Base-by-base conservation (phyloP, 2,113 vertebrate genomes). In the Collichthys lucidus region DNA sequence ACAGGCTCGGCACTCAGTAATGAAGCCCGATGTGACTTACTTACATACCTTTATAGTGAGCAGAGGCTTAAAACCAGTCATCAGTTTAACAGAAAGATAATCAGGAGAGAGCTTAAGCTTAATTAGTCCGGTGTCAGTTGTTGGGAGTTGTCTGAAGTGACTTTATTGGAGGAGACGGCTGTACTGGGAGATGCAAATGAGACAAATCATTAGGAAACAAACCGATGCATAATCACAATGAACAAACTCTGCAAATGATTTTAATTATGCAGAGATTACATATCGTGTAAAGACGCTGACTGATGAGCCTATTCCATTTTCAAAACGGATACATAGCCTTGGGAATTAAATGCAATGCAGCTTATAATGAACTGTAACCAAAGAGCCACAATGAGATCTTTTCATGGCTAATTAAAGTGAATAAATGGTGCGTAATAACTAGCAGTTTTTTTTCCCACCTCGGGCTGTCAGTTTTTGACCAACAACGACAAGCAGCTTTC, bases 361-460 rank as follows among this genome's bases (percentile, higher is more conserved):
- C 78, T 73, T 83, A 50, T 83, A 60, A 82, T 83, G 59, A 81
- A 74, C 61, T 84, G 67, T 70, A 87, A 82, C 76, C 56, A 66
- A 79, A 75, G 29, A 61, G 44, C 76, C 73, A 16, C 87, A 88
- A 89, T 87, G 72, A 85, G 61, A 46, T 83, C 24, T 40, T 90
- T 78, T 87, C 63, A 84, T 79, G 86, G 84, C 72, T 87, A 89
- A 88, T 89, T 90, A 88, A 75, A 76, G 64, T 74, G 76, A 65
- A 72, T 22, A 74, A 71, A 82, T 66, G 29, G 47, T 81, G 74
- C 83, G 64, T 75, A 65, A 79, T 49, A 86, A 77, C 64, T 76
- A 68, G 68, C 80, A 74, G 62, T 68, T 82, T 74, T 14, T 74
- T 66, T 79, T 26, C 26, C 26, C 20, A 72, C 72, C 42, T 74